These are phyloP conservation scores for Clarias gariepinus DNA, from an alignment of 2,113 vertebrate species.

Conservation along the genomic window DNA sequence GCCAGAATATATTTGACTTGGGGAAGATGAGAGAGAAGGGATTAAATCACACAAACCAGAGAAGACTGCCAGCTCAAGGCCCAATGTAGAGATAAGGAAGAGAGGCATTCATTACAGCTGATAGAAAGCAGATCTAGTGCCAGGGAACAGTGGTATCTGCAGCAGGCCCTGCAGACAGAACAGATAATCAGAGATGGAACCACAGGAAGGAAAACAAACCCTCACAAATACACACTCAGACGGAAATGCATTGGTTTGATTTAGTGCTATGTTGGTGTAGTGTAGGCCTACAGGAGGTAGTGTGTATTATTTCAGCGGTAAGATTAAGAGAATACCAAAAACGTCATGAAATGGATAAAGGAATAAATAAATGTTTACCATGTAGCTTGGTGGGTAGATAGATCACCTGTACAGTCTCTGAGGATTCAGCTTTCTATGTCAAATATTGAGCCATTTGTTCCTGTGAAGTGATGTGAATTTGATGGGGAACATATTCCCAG, in stretches of 20 bases:
- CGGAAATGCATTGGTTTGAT: slow-evolving; percentile 16
- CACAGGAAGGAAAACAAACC: slow-evolving; percentile 20
- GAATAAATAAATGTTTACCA: not conserved
- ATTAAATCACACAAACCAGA: slow-evolving; percentile 29
- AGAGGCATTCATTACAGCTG: slow-evolving; percentile 42
- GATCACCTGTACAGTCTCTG: slow-evolving; percentile 1
- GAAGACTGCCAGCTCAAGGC: slow-evolving; percentile 18
- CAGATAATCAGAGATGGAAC: slow-evolving; percentile 28
- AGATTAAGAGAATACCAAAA: not conserved
- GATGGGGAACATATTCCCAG: slow-evolving; percentile 4
- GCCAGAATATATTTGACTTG: not conserved
- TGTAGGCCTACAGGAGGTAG: not conserved
- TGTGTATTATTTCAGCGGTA: not conserved
- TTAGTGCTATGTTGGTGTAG: not conserved
- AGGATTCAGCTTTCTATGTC: slow-evolving; percentile 2
- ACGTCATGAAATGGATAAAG: not conserved
- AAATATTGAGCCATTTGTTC: not conserved
- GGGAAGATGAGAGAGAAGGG: not conserved
- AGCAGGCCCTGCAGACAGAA: slow-evolving; percentile 7
- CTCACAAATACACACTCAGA: slow-evolving; percentile 23
- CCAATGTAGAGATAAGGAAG: slow-evolving; percentile 55
- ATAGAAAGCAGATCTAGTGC: slow-evolving; percentile 37
- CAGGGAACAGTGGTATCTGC: slow-evolving; percentile 16
- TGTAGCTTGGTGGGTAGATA: not conserved
- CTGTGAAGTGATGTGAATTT: not conserved